These are phyloP conservation scores for Bubo scandiacus DNA, from an alignment of 2,113 vertebrate species.

Conservation along the genomic window DNA sequence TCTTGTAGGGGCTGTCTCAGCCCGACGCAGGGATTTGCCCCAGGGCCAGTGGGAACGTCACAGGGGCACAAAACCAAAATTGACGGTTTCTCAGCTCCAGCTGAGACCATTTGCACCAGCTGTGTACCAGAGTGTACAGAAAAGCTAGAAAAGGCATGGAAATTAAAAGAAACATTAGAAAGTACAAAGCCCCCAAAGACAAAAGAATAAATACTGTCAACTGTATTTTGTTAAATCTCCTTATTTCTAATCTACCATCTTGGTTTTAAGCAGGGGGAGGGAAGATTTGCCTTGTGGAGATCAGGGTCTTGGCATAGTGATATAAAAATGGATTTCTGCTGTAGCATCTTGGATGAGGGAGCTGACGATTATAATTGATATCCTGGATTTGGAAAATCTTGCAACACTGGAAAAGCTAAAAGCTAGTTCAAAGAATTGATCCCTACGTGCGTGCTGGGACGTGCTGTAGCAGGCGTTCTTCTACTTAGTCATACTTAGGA, in stretches of 20 bases:
- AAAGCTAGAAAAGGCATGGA: neutral
- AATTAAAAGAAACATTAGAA: neutral
- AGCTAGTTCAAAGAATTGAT: neutral
- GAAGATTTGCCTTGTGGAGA: neutral
- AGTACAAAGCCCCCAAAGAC: neutral
- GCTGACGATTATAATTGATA: neutral
- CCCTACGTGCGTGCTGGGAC: accelerated
- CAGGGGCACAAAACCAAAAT: neutral
- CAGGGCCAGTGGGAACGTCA: accelerated
- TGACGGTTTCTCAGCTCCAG: neutral
- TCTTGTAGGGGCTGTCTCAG: neutral
- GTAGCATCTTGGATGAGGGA: neutral
- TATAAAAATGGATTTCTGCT: neutral
- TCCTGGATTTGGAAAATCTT: neutral
- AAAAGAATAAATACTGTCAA: neutral
- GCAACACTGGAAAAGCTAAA: neutral
- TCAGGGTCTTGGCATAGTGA: neutral
- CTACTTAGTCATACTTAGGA: neutral
- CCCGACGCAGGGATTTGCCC: accelerated
- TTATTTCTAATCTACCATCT: neutral
- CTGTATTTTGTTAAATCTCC: neutral
- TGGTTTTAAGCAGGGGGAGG: neutral
- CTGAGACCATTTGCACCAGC: accelerated
- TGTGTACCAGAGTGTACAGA: neutral
- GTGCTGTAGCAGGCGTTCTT: neutral